phyloP scores from a whole-genome alignment of 2,888 invertebrate species.

The Lumbricus terrestris region DNA sequence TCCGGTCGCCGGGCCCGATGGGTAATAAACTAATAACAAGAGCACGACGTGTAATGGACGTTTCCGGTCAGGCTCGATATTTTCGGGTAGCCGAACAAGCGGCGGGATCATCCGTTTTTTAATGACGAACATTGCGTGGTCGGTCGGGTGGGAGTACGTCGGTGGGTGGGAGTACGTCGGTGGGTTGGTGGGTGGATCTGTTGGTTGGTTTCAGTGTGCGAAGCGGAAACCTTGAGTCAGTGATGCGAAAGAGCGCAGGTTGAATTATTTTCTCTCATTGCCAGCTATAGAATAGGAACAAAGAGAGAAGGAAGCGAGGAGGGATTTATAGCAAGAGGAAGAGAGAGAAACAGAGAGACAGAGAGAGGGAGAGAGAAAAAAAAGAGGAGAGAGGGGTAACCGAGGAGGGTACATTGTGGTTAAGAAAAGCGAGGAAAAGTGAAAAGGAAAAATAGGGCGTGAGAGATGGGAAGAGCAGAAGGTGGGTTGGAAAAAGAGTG shows the following conservation, averaged over 20 bases:
- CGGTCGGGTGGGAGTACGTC: neutral
- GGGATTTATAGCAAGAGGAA: neutral
- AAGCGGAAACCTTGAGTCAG: neutral
- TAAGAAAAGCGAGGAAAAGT: neutral
- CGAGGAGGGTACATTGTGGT: neutral
- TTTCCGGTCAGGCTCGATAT: neutral
- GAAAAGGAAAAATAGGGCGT: too few species aligned
- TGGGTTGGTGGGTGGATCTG: neutral
- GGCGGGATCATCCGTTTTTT: neutral
- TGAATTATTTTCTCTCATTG: neutral
- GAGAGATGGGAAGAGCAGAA: neutral
- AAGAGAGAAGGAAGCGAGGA: too few species aligned
- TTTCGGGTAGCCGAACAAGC: neutral
- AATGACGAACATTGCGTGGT: neutral
- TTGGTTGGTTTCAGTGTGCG: neutral
- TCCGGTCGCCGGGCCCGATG: neutral
- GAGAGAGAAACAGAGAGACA: neutral
- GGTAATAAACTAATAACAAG: slow-evolving; percentile 3
- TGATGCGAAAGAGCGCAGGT: neutral
- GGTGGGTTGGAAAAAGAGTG: too few species aligned
- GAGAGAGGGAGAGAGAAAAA: neutral
- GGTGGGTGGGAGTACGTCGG: neutral
- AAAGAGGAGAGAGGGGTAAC: neutral
- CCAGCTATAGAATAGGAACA: neutral
- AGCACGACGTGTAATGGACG: neutral